Percentiles rank a stretch among this genome's conserved stretches.
Evolutionary conservation across 2,888 invertebrate species (phyloP).

Genomic region (Drosophila recens): DNA sequence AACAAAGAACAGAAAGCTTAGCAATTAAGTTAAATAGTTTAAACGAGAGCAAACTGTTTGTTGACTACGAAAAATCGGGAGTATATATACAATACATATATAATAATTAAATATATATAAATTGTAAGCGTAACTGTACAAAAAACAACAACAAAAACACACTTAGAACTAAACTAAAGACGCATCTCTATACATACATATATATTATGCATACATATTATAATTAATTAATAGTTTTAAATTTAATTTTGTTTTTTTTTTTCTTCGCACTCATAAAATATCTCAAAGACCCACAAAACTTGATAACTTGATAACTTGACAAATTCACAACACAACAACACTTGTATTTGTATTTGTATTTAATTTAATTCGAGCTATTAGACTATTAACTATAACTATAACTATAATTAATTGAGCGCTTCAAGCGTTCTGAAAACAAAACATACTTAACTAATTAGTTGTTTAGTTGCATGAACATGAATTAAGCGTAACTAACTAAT

Average conservation of each 20-base stretch:
- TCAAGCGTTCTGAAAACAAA: conserved; percentile 25
- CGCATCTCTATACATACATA: conserved; percentile 39
- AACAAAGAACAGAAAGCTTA: conserved; percentile 28
- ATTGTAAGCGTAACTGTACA: conserved; percentile 58
- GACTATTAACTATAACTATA: conserved; percentile 2
- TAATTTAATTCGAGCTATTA: conserved; percentile 27
- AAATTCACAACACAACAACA: conserved; percentile 22
- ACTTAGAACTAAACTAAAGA: conserved; percentile 27
- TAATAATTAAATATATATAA: conserved; percentile 23
- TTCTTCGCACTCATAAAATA: conserved; percentile 27
- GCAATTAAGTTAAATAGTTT: conserved; percentile 26
- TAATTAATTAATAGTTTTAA: conserved; percentile 9
- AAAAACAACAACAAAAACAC: no score
- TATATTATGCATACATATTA: conserved; percentile 5
- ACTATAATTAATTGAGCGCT: conserved; percentile 15
- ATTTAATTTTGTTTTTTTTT: conserved; percentile 10
- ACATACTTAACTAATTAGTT: conserved; percentile 25
- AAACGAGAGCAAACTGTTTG: conserved; percentile 18
- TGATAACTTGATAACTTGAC: conserved; percentile 2
- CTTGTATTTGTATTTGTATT: conserved; percentile 38
- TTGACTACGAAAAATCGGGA: neutral
- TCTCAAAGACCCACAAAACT: conserved; percentile 28
- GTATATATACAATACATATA: conserved; percentile 25
- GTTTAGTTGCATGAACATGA: conserved; percentile 32
- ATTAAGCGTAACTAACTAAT: conserved; percentile 20